These are phyloP conservation scores for Zaprionus gabonicus DNA, from an alignment of 1,140 invertebrate genomes.

Conservation along the genomic window DNA sequence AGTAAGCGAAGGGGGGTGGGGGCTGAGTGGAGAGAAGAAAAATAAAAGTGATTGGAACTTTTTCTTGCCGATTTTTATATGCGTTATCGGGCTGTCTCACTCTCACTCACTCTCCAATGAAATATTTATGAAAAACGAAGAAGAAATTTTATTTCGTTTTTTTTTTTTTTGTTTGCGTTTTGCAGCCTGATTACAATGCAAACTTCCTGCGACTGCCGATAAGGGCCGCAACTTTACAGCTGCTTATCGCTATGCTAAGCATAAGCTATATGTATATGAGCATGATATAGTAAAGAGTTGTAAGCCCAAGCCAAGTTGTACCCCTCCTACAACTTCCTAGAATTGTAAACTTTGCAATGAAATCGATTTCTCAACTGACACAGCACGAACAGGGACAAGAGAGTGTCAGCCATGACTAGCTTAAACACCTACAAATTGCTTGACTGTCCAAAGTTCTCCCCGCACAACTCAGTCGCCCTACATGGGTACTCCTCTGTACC, in stretches of 20 bases:
- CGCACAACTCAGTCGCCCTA: neutral
- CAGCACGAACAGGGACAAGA: conserved; percentile 25
- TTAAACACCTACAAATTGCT: conserved; percentile 44
- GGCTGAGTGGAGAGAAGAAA: conserved; percentile 27
- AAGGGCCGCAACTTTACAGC: conserved; percentile 34
- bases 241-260: conserved; percentile 33
- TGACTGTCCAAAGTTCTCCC: conserved; percentile 24
- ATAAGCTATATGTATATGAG: conserved; percentile 13
- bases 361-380: conserved; percentile 64
- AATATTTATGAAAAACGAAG: conserved; percentile 54
- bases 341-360: conserved; percentile 29
- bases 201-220: conserved; percentile 48
- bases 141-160: conserved; percentile 8
- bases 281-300: conserved; percentile 18
- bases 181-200: conserved; percentile 36
- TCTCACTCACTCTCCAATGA: conserved; percentile 46
- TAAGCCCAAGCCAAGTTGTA: conserved; percentile 1
- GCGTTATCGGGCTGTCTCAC: conserved; percentile 48
- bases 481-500: no score
- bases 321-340: conserved; percentile 19
- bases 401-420: conserved; percentile 20
- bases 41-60: conserved; percentile 80
- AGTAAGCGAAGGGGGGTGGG: conserved; percentile 33
- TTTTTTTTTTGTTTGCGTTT: neutral
- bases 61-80: conserved; percentile 60